Percentiles rank a stretch among this genome's conserved stretches.
Conservation (phyloP, 2,797 vertebrate genomes). For the Somateria mollissima region DNA sequence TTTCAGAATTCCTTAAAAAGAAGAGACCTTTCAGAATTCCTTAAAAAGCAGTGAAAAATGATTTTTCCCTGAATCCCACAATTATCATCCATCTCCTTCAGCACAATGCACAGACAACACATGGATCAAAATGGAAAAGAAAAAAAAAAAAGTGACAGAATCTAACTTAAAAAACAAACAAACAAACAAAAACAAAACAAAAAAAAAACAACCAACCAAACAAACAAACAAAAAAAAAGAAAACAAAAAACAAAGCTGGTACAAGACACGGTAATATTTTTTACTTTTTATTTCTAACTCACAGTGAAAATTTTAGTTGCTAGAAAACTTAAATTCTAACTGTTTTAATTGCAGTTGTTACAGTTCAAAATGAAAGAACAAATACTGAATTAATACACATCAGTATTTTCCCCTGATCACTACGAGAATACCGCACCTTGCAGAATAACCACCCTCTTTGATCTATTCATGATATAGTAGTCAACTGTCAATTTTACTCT, state of each 20-base stretch:
- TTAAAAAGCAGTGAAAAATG: background rate
- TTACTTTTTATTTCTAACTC: background rate
- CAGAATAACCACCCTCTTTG: background rate
- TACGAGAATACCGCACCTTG: background rate
- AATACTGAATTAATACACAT: background rate
- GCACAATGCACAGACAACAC: background rate
- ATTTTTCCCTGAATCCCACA: background rate
- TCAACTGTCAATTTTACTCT: background rate
- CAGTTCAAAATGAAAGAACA: background rate
- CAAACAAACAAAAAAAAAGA: no score
- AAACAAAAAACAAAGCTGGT: background rate
- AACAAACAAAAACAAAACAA: no score
- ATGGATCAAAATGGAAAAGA: background rate
- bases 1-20: background rate
- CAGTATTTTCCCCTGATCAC: background rate
- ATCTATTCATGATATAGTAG: background rate
- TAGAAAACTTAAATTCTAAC: background rate
- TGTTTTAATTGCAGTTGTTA: background rate
- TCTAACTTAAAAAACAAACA: background rate
- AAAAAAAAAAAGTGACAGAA: background rate
- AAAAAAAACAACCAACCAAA: no score
- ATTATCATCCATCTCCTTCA: background rate
- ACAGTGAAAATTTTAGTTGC: background rate
- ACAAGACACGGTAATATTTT: background rate
- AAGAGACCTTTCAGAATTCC: background rate